Conservation (phyloP, 1,140 invertebrate genomes). For the Triops cancriformis region DNA sequence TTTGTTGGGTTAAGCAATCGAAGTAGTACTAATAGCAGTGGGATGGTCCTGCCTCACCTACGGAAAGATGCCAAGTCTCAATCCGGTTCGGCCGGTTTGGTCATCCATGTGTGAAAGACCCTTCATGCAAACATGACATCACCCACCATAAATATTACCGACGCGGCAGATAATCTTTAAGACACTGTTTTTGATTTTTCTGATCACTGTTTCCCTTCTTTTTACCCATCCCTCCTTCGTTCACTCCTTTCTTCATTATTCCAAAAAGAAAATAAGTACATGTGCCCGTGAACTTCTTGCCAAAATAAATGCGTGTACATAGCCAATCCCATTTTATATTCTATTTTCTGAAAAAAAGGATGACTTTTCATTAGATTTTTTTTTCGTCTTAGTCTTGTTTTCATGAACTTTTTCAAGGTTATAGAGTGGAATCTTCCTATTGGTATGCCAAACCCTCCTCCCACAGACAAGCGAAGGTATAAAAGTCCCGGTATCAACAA, state of each 20-base stretch:
- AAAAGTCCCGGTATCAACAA: neutral
- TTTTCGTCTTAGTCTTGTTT: neutral
- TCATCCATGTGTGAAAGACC: slow-evolving; percentile 5
- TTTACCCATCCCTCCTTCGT: neutral
- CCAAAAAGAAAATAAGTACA: neutral
- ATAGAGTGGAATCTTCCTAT: neutral
- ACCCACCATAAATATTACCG: neutral
- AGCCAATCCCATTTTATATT: neutral
- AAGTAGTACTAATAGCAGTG: neutral
- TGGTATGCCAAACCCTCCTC: neutral
- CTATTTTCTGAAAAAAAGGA: neutral
- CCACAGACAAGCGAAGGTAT: neutral
- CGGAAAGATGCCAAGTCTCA: neutral
- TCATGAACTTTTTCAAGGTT: neutral
- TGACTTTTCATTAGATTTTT: neutral
- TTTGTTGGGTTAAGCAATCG: too few relatives aligned
- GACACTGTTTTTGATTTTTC: neutral
- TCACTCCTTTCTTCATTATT: neutral
- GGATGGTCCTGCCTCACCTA: neutral
- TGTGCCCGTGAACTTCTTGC: neutral
- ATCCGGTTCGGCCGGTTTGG: neutral
- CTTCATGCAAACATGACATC: neutral
- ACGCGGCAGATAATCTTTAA: too few relatives aligned
- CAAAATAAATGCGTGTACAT: slow-evolving; percentile 6
- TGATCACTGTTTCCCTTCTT: neutral